phyloP scores from a whole-genome alignment of 2,888 invertebrate species.

The Chrysodeixis includens region DNA sequence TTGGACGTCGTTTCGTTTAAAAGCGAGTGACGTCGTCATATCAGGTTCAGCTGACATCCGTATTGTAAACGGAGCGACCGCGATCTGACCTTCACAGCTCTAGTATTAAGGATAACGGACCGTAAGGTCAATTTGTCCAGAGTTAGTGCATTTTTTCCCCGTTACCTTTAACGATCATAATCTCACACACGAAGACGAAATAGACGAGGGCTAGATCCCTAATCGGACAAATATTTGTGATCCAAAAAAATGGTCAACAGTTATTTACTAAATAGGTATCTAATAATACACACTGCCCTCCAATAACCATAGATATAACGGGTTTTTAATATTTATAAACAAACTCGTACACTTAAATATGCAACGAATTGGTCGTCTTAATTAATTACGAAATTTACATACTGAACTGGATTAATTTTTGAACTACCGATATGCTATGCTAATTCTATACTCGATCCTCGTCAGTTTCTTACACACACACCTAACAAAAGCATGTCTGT shows the following conservation, averaged over 20 bases:
- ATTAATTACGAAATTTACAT: conserved; percentile 45
- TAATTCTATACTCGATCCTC: conserved; percentile 36
- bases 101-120: not conserved
- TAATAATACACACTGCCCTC: too few species aligned
- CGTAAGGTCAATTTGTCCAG: conserved; percentile 5
- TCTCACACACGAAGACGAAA: too few species aligned
- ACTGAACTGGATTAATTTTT: conserved; percentile 35
- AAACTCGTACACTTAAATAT: conserved; percentile 15
- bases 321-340: not conserved
- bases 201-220: too few species aligned
- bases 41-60: not conserved
- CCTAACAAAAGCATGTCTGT: not conserved
- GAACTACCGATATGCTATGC: conserved; percentile 39
- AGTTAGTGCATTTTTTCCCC: not conserved
- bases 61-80: conserved; percentile 7
- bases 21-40: not conserved
- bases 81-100: conserved; percentile 2
- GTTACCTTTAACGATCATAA: not conserved
- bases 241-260: too few species aligned
- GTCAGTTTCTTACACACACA: conserved; percentile 34
- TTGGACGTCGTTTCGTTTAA: not conserved
- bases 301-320: not conserved
- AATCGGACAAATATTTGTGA: too few species aligned
- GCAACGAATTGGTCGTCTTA: conserved; percentile 26
- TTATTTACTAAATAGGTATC: too few species aligned